Evolutionary conservation across 2,888 invertebrate species (phyloP).

Genomic region (Stomorhina lunata): DNA sequence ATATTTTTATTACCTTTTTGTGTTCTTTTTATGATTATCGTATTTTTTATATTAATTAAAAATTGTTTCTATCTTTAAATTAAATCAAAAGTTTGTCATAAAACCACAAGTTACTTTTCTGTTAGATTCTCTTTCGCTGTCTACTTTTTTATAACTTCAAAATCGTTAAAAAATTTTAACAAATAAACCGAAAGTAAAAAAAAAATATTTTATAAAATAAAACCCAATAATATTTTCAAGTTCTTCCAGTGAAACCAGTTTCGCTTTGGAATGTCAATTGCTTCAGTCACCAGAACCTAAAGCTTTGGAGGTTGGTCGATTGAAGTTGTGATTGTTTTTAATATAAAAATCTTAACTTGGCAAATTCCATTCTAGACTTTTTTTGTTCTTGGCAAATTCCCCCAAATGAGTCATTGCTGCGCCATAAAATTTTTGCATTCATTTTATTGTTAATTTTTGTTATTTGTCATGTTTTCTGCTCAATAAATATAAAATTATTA

Average conservation of each 20-base stretch:
- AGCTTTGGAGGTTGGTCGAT: neutral
- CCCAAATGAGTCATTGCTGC: slow-evolving; percentile 38
- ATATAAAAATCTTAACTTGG: no score
- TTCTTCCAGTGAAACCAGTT: slow-evolving; percentile 42
- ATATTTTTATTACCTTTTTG: neutral
- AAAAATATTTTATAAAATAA: neutral
- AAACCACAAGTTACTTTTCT: slow-evolving; percentile 10
- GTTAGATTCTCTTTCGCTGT: neutral
- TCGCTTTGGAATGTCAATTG: slow-evolving; percentile 45
- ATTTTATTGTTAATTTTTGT: neutral
- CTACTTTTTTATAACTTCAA: neutral
- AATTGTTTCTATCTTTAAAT: neutral
- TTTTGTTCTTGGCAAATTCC: no score
- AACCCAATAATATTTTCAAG: slow-evolving; percentile 41
- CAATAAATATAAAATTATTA: no score
- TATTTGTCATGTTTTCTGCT: neutral
- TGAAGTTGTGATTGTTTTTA: neutral
- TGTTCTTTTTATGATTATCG: neutral
- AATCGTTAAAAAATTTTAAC: slow-evolving; percentile 4
- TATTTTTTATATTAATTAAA: no score
- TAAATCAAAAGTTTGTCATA: neutral
- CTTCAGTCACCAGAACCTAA: neutral
- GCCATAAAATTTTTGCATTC: slow-evolving; percentile 1
- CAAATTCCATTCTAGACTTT: no score
- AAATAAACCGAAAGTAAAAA: neutral